Base-by-base conservation (phyloP, 2,888 invertebrate species). In the Aphrophora alni region DNA sequence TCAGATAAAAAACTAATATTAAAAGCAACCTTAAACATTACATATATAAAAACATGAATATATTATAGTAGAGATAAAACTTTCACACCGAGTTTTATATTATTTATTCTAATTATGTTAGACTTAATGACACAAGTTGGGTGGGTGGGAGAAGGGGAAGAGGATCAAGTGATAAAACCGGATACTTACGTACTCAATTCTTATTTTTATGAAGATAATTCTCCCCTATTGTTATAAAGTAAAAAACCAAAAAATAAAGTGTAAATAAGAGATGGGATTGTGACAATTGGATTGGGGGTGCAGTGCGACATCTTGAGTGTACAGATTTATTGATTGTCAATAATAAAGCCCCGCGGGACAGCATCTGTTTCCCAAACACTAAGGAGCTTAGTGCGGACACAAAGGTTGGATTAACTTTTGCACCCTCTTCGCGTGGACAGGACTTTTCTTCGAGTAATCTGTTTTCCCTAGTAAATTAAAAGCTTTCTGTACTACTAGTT, bases 251-350 rank as follows among this genome's bases (percentile, higher is more conserved):
- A 44, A 59, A 59, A n/a, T 59, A 59, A 59, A 59, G 21, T 59
- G 59, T 59, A 59, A 59, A 59, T 21, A 59, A 59, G 21, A 59
- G 21, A 59, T n/a, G n/a, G 59, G 59, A 59, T 59, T 59, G 59
- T 21, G 21, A 59, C 59, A 59, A 59, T 59, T 59, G 59, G 59
- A 59, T 59, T 59, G n/a, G 59, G 59, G 59, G 59, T 4, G 10
- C 44, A 14, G 44, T 44, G 59, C 59, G 59, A 59, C 59, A 59
- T 59, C 59, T 59, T 59, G 59, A 59, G 59, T 21, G 59, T 21
- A 59, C 59, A 59, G 59, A 59, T 59, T 59, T 59, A 59, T 59
- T 59, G 59, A 59, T 59, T 59, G 59, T 59, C 59, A 59, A 59
- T 59, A 59, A 59, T 59, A 59, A 21, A 59, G 59, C 21, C 59